Conservation (phyloP, 2,113 vertebrate genomes). For the Heptranchias perlo region DNA sequence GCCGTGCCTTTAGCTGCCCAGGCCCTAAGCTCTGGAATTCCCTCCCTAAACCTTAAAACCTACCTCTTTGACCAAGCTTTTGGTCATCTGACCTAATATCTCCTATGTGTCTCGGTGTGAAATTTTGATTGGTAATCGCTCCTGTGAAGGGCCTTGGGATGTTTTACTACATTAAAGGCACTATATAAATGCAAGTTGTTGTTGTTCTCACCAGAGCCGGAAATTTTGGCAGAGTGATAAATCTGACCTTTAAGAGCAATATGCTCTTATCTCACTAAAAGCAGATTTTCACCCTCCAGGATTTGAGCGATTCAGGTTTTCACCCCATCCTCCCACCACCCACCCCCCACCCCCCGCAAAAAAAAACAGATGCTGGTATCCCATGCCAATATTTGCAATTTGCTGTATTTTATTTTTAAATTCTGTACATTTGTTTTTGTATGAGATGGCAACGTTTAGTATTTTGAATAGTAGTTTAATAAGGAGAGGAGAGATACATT, state of each 20-base stretch:
- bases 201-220: background rate
- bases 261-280: background rate
- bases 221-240: background rate
- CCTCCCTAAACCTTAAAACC: too few relatives aligned
- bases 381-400: background rate
- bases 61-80: too few relatives aligned
- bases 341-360: background rate
- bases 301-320: background rate
- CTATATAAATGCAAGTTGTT: too few relatives aligned
- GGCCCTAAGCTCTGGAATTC: too few relatives aligned
- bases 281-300: background rate
- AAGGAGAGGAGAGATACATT: too few relatives aligned
- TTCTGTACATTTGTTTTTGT: background rate
- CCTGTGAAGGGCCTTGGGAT: too few relatives aligned
- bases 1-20: too few relatives aligned
- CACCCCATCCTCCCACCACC: background rate
- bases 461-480: background rate
- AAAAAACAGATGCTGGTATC: background rate
- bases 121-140: too few relatives aligned
- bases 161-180: too few relatives aligned
- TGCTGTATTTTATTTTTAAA: background rate
- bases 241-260: background rate
- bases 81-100: too few relatives aligned
- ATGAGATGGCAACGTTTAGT: background rate
- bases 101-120: too few relatives aligned